Percentiles rank a stretch among this genome's conserved stretches.
Conservation (phyloP, 2,888 invertebrate genomes). For the Darwinula stevensoni region DNA sequence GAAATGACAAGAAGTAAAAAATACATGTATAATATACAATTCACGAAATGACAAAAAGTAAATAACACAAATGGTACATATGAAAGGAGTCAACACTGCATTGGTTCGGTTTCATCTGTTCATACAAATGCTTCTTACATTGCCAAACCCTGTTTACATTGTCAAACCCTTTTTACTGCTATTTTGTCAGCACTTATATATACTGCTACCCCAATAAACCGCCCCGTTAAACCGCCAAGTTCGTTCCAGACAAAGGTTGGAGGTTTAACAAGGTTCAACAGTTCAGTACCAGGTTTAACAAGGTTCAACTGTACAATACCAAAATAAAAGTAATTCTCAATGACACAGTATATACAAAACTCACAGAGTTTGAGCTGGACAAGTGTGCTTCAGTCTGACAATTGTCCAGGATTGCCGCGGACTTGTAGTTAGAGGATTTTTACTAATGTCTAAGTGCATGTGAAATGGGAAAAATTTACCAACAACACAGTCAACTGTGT, state of each 20-base stretch:
- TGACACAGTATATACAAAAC: constrained; percentile 2
- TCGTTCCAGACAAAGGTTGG: constrained; percentile 2
- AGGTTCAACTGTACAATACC: constrained; percentile 1
- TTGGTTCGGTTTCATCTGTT: constrained; percentile 2
- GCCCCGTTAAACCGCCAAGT: constrained; percentile 2
- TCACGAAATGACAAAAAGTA: constrained; percentile 2
- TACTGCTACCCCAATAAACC: constrained; percentile 2
- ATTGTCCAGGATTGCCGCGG: constrained; percentile 2
- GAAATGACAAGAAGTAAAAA: constrained; percentile 2
- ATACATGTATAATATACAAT: constrained; percentile 2
- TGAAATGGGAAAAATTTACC: constrained; percentile 2
- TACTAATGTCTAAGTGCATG: constrained; percentile 2
- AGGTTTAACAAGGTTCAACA: constrained; percentile 2
- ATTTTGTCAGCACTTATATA: constrained; percentile 2
- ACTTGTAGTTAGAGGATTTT: constrained; percentile 2
- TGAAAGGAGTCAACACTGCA: constrained; percentile 1
- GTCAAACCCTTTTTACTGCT: constrained; percentile 2
- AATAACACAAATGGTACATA: constrained; percentile 2
- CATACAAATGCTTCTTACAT: constrained; percentile 2
- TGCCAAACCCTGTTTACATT: constrained; percentile 2
- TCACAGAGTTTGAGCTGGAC: constrained; percentile 2
- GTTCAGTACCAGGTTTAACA: constrained; percentile 2
- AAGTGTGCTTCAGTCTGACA: constrained; percentile 2
- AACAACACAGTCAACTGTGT: constrained; percentile 2
- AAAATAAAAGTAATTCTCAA: constrained; percentile 2